Evolutionary conservation across 2,888 invertebrate genomes (phyloP), one percentile per base, ranked within the genome.

Genomic region (Lasioglossum pauxillum): DNA sequence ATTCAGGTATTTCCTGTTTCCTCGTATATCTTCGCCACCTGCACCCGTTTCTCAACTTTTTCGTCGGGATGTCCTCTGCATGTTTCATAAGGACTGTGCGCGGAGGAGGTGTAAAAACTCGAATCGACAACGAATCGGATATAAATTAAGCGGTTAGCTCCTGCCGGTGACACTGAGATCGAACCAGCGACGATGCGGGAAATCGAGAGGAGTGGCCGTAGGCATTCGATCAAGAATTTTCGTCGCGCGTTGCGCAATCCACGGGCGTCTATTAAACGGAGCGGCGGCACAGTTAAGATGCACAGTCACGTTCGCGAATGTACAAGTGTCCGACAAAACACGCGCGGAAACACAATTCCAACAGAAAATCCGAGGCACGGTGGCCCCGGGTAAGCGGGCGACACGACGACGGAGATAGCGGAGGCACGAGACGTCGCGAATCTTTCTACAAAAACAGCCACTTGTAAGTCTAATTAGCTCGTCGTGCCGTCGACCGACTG

Each of bases 11-110:
- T 91, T 91, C 86, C 89, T 89, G 91, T 91, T 91, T 91, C 87
- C 87, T 74, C 91, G 88, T 91, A 91, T 86, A 91, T 91, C 91
- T 84, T 91, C 87, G 89, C 91, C 91, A 90, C 91, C 90, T 89
- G 91, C 89, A 91, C 91, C 83, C 89, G 91, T 91, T 90, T 85
- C 91, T 91, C 91, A 91, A 91, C 83, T 91, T 91, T 91, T 91
- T 91, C 89, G 90, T 86, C 91, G 90, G 57, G 75, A 84, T 87
- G 91, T 91, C 88, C 81, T 83, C 91, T 91, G 90, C 91, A 91
- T 91, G 90, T 91, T 91, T 91, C 91, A 91, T 91, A 91, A 91
- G 91, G 88, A 89, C 85, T 84, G 84, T 69, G 84, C 88, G 85
- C 86, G 82, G 78, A 90, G 82, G 78, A 90, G 85, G 90, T 86